These are phyloP conservation scores for Labeo calbasu DNA, from an alignment of 2,797 vertebrate species.

Conservation along the genomic window DNA sequence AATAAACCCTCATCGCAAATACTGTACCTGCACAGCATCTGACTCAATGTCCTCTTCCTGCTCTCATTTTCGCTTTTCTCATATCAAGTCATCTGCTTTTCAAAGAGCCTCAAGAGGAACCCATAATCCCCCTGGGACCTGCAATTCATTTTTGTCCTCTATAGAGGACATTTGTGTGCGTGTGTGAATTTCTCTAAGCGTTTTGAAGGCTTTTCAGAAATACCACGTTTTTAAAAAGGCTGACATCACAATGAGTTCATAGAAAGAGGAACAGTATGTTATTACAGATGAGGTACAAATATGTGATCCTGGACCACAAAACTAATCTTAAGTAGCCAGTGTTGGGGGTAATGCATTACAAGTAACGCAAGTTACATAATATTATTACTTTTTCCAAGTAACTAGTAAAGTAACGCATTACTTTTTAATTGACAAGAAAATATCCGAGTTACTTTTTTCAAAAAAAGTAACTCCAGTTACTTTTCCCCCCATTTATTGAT, in stretches of 20 bases:
- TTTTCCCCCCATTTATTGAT: too few relatives aligned
- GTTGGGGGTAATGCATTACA: too few relatives aligned
- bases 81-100: slow-evolving; percentile 23
- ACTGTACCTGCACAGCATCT: neutral
- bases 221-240: neutral
- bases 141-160: neutral
- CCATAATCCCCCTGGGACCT: neutral
- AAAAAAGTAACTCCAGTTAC: too few relatives aligned
- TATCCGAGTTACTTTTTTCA: too few relatives aligned
- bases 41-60: neutral
- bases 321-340: too few relatives aligned
- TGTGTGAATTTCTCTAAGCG: neutral
- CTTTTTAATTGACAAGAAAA: too few relatives aligned
- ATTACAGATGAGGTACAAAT: neutral
- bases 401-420: too few relatives aligned
- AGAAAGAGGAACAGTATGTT: neutral
- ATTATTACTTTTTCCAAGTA: too few relatives aligned
- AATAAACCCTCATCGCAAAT: slow-evolving; percentile 9
- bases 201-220: neutral
- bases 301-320: too few relatives aligned
- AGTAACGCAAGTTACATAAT: too few relatives aligned
- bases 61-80: neutral
- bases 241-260: neutral
- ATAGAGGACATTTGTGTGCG: neutral
- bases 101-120: slow-evolving; percentile 13